A percentile compares a stretch with the other conserved stretches of the same genome.
Conservation (phyloP, 2,113 vertebrate genomes). For the human region DNA sequence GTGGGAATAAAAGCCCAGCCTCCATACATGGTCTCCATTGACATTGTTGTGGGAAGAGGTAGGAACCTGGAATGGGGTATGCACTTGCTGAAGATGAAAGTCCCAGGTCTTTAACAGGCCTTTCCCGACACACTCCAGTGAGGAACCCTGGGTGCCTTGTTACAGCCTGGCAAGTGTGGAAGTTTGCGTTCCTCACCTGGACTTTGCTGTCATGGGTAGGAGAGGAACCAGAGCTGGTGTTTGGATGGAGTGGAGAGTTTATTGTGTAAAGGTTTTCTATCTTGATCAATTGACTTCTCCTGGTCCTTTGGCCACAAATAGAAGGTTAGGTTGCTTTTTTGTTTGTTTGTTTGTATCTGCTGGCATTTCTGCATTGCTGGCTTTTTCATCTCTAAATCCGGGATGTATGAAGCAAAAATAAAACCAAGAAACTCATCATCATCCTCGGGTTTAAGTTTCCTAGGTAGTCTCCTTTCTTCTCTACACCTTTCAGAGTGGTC, state of each 20-base stretch:
- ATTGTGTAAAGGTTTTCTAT: neutral
- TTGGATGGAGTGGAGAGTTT: neutral
- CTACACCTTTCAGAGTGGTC: neutral
- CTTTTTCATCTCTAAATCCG: neutral
- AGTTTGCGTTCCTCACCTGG: neutral
- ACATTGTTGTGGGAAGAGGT: rapidly evolving
- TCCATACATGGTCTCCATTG: neutral
- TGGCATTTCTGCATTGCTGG: neutral
- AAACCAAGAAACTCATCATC: neutral
- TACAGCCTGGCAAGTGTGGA: neutral
- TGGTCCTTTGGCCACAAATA: neutral
- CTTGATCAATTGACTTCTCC: neutral
- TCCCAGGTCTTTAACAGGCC: neutral
- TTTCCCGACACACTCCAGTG: neutral
- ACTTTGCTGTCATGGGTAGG: neutral
- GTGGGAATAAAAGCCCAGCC: neutral
- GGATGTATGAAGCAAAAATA: neutral
- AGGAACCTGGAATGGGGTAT: neutral
- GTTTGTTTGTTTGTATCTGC: neutral
- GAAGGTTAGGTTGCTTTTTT: neutral
- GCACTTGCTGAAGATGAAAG: neutral
- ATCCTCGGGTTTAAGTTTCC: neutral
- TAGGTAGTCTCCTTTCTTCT: neutral
- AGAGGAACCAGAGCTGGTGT: neutral
- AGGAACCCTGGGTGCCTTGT: rapidly evolving